Evolutionary conservation across 2,113 vertebrate species (phyloP).

Genomic region (Pogonocichla stellata): DNA sequence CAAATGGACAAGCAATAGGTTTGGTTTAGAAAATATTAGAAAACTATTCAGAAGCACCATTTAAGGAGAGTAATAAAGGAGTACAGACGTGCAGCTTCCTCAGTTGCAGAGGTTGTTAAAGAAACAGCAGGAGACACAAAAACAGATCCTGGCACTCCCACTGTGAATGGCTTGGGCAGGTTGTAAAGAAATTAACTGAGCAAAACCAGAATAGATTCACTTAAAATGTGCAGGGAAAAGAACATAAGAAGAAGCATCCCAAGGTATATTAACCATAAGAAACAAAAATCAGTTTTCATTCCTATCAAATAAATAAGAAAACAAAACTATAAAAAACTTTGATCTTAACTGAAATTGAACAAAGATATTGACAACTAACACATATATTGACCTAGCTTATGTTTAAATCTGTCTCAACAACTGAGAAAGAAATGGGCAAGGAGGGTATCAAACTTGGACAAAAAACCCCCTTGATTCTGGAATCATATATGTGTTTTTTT

Average conservation of each 20-base stretch:
- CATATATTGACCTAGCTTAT: background rate
- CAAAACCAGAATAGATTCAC: background rate
- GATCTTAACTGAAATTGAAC: background rate
- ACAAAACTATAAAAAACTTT: background rate
- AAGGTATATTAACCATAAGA: background rate
- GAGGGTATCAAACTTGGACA: background rate
- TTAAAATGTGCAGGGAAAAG: background rate
- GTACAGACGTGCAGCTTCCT: background rate
- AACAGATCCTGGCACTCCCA: background rate
- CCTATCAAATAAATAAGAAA: background rate
- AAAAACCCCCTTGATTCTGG: background rate
- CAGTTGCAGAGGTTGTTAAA: background rate
- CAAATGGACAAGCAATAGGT: background rate
- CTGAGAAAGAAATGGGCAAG: background rate
- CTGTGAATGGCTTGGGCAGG: background rate
- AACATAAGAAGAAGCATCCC: background rate
- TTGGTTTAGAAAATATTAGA: background rate
- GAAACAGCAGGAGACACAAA: background rate
- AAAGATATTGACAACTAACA: background rate
- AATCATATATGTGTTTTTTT: background rate
- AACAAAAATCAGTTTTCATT: background rate
- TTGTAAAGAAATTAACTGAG: constrained; percentile 32
- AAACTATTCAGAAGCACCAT: background rate
- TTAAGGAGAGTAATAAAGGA: background rate
- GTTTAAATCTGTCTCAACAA: background rate